Evolutionary conservation across 2,113 vertebrate genomes (phyloP), one percentile per base, ranked within the genome.

Genomic region (Pseudopodoces humilis): DNA sequence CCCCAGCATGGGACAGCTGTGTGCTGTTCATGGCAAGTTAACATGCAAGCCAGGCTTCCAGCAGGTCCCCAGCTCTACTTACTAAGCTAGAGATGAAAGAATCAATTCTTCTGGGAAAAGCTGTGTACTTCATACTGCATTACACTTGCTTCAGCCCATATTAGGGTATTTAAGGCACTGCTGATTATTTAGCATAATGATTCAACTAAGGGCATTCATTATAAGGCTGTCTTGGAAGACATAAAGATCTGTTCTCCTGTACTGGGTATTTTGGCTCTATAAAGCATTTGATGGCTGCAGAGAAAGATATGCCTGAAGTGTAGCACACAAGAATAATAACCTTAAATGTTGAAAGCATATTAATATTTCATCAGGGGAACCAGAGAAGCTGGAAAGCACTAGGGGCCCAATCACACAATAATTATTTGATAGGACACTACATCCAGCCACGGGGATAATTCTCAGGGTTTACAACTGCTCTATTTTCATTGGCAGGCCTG

Each of bases 381-480:
- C 60, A 94, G 91, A 86, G 62, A 77, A 92, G 72, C 71, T 86
- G n/a, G 88, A 65, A 71, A 97, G 92, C 78, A 67, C 78, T 12
- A 46, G 88, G 68, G 95, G 75, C 78, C 83, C 86, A 88, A 80
- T 96, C 97, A 97, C 92, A 91, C 92, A 96, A 94, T 96, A 96
- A 97, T 98, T 92, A 94, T 87, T 96, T 68, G 67, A 93, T 80
- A 95, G 93, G 96, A 96, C 68, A 13, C 83, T 74, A 75, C 93
- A 33, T 90, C 90, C 96, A 96, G 95, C 94, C 88, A 88, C 35
- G 31, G 86, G 92, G 95, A 95, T 96, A 97, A 97, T 96, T 97
- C 94, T 82, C 74, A 59, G 55, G 85, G 95, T 96, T 97, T 97
- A 96, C 87, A 43, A 25, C 90, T 89, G 84, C 93, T 96, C 91